Evolutionary conservation across 2,113 vertebrate genomes (phyloP).

Genomic region (Stomatorhinus ivindoensis): DNA sequence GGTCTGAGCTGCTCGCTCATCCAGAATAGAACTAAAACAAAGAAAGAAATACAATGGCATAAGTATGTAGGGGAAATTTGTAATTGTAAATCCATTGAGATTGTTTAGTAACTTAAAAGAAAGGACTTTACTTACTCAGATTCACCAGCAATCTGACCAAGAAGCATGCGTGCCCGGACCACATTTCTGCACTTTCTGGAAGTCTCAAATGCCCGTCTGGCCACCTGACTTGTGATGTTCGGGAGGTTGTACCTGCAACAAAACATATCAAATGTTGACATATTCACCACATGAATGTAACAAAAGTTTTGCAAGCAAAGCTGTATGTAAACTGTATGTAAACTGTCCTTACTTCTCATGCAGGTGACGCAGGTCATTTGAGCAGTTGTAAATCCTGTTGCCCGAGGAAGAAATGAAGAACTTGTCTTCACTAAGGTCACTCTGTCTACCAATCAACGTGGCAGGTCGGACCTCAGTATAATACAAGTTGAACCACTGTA

Average conservation of each 20-base stretch:
- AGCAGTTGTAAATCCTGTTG: background rate
- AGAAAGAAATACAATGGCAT: no score
- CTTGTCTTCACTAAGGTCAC: background rate
- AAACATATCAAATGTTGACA: no score
- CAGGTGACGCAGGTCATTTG: slow-evolving; percentile 11
- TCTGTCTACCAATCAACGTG: background rate
- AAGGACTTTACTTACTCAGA: background rate
- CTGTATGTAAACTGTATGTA: background rate
- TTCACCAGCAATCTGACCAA: no score
- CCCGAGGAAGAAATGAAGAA: slow-evolving; percentile 2
- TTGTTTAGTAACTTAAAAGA: background rate
- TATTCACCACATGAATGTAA: no score
- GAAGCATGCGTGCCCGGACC: no score
- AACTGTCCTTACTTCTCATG: slow-evolving; percentile 22
- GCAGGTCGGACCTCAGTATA: background rate
- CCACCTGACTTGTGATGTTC: no score
- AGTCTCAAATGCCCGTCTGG: no score
- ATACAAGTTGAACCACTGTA: slow-evolving; percentile 20
- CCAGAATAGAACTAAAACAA: no score
- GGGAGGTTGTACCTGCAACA: no score
- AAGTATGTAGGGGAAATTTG: background rate
- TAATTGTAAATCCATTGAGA: background rate
- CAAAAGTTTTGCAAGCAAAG: no score
- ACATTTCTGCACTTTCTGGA: no score
- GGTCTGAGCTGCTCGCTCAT: no score